A percentile compares a stretch with the other conserved stretches of the same genome.
phyloP scores from a whole-genome alignment of 1,140 invertebrate species.

The Rhysida immarginata region DNA sequence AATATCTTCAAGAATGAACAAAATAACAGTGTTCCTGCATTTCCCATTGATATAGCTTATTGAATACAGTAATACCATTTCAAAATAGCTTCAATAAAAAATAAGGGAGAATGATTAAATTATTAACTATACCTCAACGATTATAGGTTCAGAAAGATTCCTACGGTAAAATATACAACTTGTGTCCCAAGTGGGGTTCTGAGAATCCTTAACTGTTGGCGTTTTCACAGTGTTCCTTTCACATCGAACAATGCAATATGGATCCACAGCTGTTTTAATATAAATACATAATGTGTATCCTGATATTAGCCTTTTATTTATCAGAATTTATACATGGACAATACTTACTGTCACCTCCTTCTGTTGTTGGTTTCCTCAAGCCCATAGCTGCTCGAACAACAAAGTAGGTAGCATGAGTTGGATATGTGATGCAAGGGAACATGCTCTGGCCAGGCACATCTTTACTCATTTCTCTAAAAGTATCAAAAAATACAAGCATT shows the following conservation, averaged over 20 bases:
- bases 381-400: constrained; percentile 30
- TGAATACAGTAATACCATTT: too few relatives aligned
- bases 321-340: not conserved
- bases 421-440: constrained; percentile 25
- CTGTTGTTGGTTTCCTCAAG: constrained; percentile 24
- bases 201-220: constrained; percentile 28
- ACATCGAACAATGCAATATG: constrained; percentile 39
- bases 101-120: too few relatives aligned
- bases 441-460: constrained; percentile 24
- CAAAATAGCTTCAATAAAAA: too few relatives aligned
- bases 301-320: not conserved
- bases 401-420: constrained; percentile 29
- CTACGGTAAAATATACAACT: constrained; percentile 39
- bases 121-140: constrained; percentile 24
- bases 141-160: constrained; percentile 26
- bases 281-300: not conserved
- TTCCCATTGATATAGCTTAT: too few relatives aligned
- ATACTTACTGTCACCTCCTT: not conserved
- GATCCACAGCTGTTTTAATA: constrained; percentile 23
- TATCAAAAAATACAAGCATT: constrained; percentile 8
- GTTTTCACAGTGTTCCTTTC: constrained; percentile 35
- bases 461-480: constrained; percentile 20
- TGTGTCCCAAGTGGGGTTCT: constrained; percentile 36
- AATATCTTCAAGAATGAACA: too few relatives aligned
- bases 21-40: too few relatives aligned